These are phyloP conservation scores for Lamprotornis superbus DNA, from an alignment of 2,113 vertebrate species.

Conservation along the genomic window DNA sequence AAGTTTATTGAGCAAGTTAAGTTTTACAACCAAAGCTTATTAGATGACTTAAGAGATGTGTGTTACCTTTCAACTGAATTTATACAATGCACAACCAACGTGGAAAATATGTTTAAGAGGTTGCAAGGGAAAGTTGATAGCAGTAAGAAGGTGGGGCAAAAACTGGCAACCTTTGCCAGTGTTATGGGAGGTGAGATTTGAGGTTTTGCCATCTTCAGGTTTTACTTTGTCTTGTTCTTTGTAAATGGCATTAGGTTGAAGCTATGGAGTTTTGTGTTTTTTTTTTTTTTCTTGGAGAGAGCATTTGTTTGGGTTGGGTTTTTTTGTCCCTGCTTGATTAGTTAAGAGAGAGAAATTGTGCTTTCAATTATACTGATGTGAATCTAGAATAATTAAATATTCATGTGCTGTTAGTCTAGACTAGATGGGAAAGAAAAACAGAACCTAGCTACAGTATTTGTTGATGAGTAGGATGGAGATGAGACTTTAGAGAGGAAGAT, in stretches of 20 bases:
- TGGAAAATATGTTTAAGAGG: neutral
- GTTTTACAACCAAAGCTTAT: neutral
- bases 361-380: neutral
- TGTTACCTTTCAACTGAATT: neutral
- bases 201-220: neutral
- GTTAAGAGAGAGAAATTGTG: neutral
- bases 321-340: neutral
- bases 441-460: neutral
- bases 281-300: neutral
- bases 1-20: neutral
- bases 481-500: neutral
- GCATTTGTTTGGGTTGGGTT: neutral
- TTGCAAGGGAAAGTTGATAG: neutral
- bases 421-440: neutral
- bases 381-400: neutral
- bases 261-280: neutral
- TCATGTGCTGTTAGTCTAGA: neutral
- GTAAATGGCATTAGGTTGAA: neutral
- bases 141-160: neutral
- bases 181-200: neutral
- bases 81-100: neutral
- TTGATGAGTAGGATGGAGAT: neutral
- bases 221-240: neutral
- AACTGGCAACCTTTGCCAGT: neutral
- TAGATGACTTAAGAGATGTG: neutral